Conservation (phyloP, 2,888 invertebrate genomes). For the Archaeoteleia sp. region DNA sequence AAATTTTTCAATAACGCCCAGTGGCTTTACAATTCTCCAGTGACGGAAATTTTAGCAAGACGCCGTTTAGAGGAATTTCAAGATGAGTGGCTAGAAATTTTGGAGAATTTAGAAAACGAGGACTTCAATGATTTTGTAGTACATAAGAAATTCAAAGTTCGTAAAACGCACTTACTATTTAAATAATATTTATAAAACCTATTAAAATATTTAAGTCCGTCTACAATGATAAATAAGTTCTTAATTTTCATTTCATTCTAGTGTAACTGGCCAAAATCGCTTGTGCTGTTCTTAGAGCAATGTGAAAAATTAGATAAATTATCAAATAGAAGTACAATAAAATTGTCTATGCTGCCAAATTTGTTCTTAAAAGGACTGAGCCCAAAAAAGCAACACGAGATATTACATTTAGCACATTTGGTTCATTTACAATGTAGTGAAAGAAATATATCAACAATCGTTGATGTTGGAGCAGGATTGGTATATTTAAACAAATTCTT, state of each 20-base stretch:
- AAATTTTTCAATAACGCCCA: constrained; percentile 78
- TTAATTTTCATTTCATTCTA: constrained; percentile 53
- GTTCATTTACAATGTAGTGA: constrained; percentile 76
- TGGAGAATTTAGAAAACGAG: constrained; percentile 72
- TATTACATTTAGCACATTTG: constrained; percentile 78
- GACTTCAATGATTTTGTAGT: constrained; percentile 76
- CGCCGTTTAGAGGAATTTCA: constrained; percentile 78
- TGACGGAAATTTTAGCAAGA: constrained; percentile 80
- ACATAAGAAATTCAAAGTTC: constrained; percentile 60
- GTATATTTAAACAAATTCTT: constrained; percentile 74
- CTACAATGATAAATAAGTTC: no score
- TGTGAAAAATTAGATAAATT: constrained; percentile 65
- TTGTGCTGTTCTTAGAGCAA: constrained; percentile 72
- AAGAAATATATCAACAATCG: constrained; percentile 76
- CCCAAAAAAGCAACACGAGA: constrained; percentile 84
- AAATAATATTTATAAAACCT: constrained; percentile 1
- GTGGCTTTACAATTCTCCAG: constrained; percentile 81
- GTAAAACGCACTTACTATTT: neutral
- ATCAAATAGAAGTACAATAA: constrained; percentile 56
- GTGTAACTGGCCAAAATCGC: constrained; percentile 72
- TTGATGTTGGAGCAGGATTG: constrained; percentile 86
- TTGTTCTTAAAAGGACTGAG: constrained; percentile 74
- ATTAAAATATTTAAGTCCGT: constrained; percentile 20
- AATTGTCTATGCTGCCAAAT: constrained; percentile 60
- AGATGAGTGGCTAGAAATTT: constrained; percentile 75